Percentiles rank a stretch among this genome's conserved stretches.
Evolutionary conservation across 2,888 invertebrate genomes (phyloP).

Genomic region (Acanthosepion pharaonis): DNA sequence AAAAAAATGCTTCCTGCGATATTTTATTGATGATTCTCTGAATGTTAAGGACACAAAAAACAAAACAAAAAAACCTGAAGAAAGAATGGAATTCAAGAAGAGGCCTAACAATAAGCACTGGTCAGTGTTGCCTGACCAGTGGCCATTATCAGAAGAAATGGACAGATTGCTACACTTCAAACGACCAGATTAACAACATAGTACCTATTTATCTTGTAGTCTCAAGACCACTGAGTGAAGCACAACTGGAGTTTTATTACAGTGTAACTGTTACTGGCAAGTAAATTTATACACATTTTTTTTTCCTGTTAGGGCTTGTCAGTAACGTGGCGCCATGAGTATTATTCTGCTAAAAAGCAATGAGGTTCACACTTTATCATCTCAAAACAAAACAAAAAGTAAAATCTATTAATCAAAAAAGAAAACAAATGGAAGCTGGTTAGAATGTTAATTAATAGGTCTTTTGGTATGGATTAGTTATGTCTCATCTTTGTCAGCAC

Average conservation of each 20-base stretch:
- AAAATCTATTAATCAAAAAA: neutral
- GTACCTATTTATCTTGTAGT: neutral
- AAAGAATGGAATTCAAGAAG: neutral
- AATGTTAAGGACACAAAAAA: neutral
- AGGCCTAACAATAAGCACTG: neutral
- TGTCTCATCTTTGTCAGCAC: no score
- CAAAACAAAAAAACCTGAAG: neutral
- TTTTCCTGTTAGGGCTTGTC: neutral
- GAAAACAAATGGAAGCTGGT: neutral
- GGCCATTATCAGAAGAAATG: neutral
- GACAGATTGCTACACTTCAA: conserved; percentile 16
- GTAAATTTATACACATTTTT: neutral
- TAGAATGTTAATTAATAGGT: no score
- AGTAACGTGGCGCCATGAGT: neutral
- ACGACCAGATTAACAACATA: neutral
- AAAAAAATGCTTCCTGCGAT: neutral
- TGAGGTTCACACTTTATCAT: neutral
- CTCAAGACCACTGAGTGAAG: neutral
- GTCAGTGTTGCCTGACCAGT: neutral
- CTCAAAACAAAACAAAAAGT: neutral
- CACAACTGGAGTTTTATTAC: neutral
- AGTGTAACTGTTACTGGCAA: neutral
- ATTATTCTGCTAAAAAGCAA: neutral
- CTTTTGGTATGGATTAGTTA: no score
- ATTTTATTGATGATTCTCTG: neutral